Evolutionary conservation across 2,113 vertebrate species (phyloP), one percentile per base, ranked within the genome.

Genomic region (Lycaon pictus): DNA sequence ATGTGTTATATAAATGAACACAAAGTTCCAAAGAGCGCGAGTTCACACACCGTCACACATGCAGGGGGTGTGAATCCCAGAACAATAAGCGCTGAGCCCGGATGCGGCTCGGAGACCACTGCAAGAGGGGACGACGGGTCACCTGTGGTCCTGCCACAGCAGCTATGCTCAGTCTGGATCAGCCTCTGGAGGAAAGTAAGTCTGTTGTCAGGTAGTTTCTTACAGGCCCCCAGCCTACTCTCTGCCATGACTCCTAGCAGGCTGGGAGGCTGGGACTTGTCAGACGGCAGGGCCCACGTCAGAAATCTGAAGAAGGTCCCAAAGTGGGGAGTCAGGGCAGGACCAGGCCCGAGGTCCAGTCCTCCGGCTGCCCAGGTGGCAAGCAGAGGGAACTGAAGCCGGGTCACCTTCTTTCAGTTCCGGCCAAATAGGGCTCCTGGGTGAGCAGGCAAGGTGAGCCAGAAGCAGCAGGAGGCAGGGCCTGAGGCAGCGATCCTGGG

Each of bases 51-150:
- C 7, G 22, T 53, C 53, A 29, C 25, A 5, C 20, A 6, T 1
- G 29, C 27, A 58, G 84, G 2, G 62, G 65, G 2, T 79, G 27
- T 51, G 67, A 93, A 15, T 35, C 51, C 81, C 81, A 88, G 58
- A 90, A 29, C 32, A 37, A 12, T 25, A 74, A 65, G 60, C 10
- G 1, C 35, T 3, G 37, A 29, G 19, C 32, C 83, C 8, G 0
- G 0, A 1, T 1, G 11, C 65, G 71, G 51, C 35, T 19, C 0
- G 0, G 51, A 60, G 60, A 27, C 25, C 88, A 12, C 3, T 15
- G 58, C 9, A 69, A 62, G 25, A 89, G 9, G 20, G 35, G 4
- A 51, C 0, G 0, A 7, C 3, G 1, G 23, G 19, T 71, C 55
- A 63, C 76, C 37, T 82, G 58, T 6, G 56, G 58, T 56, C 69